Percentiles rank a stretch among this genome's conserved stretches.
Conservation (phyloP, 2,113 vertebrate species). For the Nycticryphes semicollaris region DNA sequence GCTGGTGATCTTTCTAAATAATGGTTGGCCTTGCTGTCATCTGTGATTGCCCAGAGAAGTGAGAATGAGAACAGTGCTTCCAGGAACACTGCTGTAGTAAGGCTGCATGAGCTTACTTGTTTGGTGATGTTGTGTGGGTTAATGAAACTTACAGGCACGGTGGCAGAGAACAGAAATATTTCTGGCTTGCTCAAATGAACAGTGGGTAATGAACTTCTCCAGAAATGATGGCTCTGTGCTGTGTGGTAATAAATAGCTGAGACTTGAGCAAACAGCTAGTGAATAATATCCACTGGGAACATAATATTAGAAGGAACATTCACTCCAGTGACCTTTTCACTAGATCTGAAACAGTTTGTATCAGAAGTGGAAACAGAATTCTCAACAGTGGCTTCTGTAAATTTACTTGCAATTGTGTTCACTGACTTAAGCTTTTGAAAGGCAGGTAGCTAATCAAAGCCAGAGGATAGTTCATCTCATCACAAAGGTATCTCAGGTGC, state of each 20-base stretch:
- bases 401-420: not conserved
- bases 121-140: not conserved
- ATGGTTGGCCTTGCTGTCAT: not conserved
- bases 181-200: not conserved
- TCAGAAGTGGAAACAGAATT: not conserved
- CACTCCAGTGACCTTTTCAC: not conserved
- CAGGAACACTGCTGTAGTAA: accelerated
- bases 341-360: not conserved
- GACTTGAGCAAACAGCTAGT: not conserved
- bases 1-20: not conserved
- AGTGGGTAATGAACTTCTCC: not conserved
- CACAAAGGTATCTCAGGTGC: not conserved
- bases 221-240: not conserved
- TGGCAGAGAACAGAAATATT: not conserved
- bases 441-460: not conserved
- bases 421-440: not conserved
- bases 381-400: not conserved
- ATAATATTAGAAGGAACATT: not conserved
- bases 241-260: not conserved
- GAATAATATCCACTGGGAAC: not conserved
- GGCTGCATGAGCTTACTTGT: not conserved
- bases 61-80: not conserved
- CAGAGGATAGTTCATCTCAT: not conserved
- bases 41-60: not conserved
- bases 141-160: not conserved